Base-by-base conservation (phyloP, 1,140 invertebrate genomes). In the Brachystomella parvula region DNA sequence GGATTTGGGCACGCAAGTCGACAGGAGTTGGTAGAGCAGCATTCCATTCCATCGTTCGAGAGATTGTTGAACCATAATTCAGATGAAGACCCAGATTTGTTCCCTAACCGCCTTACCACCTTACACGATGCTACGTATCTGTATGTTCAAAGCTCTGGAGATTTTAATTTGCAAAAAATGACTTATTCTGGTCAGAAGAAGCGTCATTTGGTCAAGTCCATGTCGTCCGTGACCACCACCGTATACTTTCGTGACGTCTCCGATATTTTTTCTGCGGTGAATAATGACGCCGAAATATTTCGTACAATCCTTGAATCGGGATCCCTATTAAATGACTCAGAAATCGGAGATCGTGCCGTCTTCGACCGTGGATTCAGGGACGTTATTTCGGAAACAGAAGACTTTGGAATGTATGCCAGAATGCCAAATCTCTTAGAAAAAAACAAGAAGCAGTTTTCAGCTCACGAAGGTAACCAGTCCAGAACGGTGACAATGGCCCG, bases 401-500 rank as follows among this genome's bases (percentile, higher is more conserved):
- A 2, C 0, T 57, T 31, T 15, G 59, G 60, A 26, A 35, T 63
- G 2, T 28, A 47, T 1, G 26, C 33, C 1, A 17, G 30, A 12
- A 76, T 76, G 73, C 76, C 76, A 47, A 67, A 71, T 30, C 64
- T 76, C 19, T 74, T 78, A 72, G 70, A 70, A n/a, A 73, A 75
- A 64, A 35, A 71, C 1, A 32, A 69, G n/a, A 47, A 15, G 17
- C 74, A 78, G 66, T 61, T 76, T 39, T 74, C 73, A 3, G 68
- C 72, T 28, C 39, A 68, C 56, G 75, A 79, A 71, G 75, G 76
- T 6, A 77, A 78, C 66, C 29, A 67, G 28, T 75, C 73, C 19
- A 66, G 75, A 24, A 67, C 66, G 6, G 73, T 78, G 0, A 79
- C 74, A 15, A 79, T 76, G 75, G 61, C 75, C 61, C 67, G 75